Evolutionary conservation across 1,140 invertebrate genomes (phyloP).

Genomic region (Drosophila asahinai): DNA sequence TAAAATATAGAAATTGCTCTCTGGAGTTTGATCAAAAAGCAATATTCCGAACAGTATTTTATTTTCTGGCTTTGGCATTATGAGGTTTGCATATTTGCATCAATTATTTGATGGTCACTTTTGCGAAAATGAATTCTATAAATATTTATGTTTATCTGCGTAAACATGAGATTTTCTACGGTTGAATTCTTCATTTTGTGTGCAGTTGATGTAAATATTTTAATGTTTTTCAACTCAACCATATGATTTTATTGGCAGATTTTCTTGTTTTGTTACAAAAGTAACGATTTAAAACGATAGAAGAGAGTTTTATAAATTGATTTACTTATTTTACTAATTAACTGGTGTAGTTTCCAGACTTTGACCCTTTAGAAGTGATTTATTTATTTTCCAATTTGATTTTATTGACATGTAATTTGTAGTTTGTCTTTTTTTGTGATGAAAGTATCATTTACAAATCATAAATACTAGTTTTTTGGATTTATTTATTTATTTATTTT

Average conservation of each 20-base stretch:
- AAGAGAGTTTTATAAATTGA: not conserved
- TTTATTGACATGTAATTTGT: constrained; percentile 1
- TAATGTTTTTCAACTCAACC: constrained; percentile 9
- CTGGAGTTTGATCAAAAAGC: constrained; percentile 30
- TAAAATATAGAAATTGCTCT: constrained; percentile 41
- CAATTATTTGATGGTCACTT: constrained; percentile 45
- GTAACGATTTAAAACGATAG: not conserved
- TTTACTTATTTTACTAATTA: not conserved
- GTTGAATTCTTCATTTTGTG: constrained; percentile 7
- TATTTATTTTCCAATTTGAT: constrained; percentile 8
- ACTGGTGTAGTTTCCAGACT: not conserved
- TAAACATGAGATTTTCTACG: constrained; percentile 27
- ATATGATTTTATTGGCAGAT: constrained; percentile 11
- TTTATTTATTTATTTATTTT: constrained; percentile 15
- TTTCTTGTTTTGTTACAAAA: constrained; percentile 5
- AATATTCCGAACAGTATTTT: constrained; percentile 31
- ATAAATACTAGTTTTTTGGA: too few relatives aligned
- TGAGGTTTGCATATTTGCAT: constrained; percentile 26
- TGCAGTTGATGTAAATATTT: constrained; percentile 13
- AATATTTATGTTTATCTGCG: constrained; percentile 32
- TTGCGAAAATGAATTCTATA: constrained; percentile 27
- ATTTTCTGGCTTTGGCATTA: constrained; percentile 31
- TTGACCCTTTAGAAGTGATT: constrained; percentile 10
- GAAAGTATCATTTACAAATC: too few relatives aligned
- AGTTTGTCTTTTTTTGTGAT: not conserved